phyloP scores from a whole-genome alignment of 2,797 vertebrate species.

The Gorsachius magnificus region DNA sequence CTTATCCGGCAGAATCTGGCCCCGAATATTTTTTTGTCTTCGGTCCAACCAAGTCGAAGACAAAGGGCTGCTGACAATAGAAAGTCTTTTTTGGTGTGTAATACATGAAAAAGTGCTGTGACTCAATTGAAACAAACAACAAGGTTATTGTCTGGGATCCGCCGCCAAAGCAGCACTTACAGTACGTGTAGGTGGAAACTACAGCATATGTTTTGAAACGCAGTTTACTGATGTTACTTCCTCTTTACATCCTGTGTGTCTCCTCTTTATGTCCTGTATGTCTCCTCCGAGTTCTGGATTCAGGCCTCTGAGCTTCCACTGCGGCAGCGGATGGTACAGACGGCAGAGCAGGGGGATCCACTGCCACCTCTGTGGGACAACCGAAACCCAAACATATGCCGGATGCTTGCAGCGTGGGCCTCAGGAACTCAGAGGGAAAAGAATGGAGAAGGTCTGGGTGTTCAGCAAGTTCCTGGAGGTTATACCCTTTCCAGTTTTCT shows the following conservation, averaged over 20 bases:
- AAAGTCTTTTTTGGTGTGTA: conserved; percentile 17
- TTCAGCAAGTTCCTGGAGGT: not conserved
- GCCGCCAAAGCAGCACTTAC: not conserved
- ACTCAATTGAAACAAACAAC: conserved; percentile 18
- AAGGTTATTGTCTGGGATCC: not conserved
- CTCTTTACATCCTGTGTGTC: not conserved
- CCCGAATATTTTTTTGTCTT: not conserved
- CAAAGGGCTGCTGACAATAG: conserved; percentile 34
- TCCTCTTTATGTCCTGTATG: not conserved
- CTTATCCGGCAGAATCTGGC: not conserved
- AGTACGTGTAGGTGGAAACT: conserved; percentile 2
- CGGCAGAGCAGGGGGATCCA: not conserved
- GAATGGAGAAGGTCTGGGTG: not conserved
- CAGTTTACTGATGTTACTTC: not conserved
- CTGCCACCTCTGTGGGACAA: not conserved
- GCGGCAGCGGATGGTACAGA: not conserved
- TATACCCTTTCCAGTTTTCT: not conserved
- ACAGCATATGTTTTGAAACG: conserved; percentile 15
- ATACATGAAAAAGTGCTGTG: not conserved
- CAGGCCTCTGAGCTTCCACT: not conserved
- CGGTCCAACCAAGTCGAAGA: not conserved
- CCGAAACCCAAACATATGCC: not conserved
- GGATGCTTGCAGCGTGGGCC: not conserved
- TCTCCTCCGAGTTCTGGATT: not conserved
- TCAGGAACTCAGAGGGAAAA: not conserved